A percentile compares a stretch with the other conserved stretches of the same genome.
Evolutionary conservation across 2,888 invertebrate genomes (phyloP).

Genomic region (Anoplius nigerrimus): DNA sequence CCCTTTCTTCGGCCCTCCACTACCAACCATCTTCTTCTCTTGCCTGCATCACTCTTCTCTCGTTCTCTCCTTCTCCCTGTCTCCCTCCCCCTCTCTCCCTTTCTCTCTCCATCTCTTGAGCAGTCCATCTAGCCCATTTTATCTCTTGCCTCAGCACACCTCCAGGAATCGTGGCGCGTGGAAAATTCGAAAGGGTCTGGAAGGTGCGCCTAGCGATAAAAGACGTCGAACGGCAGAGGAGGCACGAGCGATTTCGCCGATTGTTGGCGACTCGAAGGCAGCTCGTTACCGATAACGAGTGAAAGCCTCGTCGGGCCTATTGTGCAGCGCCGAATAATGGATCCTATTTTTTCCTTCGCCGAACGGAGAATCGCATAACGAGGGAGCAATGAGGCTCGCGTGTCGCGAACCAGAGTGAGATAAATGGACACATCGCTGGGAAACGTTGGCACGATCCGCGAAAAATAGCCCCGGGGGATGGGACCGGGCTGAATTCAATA

Average conservation of each 20-base stretch:
- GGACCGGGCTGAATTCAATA: not conserved
- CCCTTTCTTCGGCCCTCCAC: conserved; percentile 34
- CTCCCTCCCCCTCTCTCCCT: no score
- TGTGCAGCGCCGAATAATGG: conserved; percentile 49
- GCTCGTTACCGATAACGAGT: conserved; percentile 57
- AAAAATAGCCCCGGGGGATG: not conserved
- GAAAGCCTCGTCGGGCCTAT: conserved; percentile 51
- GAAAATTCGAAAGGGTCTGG: conserved; percentile 40
- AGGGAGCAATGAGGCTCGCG: no score
- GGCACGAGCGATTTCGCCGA: conserved; percentile 44
- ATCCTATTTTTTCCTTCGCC: conserved; percentile 29
- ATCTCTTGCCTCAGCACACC: not conserved
- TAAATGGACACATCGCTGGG: no score
- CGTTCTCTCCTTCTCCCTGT: no score
- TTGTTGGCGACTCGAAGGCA: conserved; percentile 41
- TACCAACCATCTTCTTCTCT: no score
- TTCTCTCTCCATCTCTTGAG: not conserved
- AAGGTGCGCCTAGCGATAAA: conserved; percentile 14
- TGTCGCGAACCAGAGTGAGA: no score
- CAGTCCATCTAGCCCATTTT: not conserved
- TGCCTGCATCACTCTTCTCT: no score
- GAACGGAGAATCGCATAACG: no score
- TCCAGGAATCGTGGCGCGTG: conserved; percentile 11
- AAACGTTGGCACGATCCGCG: no score
- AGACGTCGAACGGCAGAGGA: conserved; percentile 5